Percentiles rank a stretch among this genome's conserved stretches.
Conservation (phyloP, 1,140 invertebrate genomes). For the Latrodectus geometricus region DNA sequence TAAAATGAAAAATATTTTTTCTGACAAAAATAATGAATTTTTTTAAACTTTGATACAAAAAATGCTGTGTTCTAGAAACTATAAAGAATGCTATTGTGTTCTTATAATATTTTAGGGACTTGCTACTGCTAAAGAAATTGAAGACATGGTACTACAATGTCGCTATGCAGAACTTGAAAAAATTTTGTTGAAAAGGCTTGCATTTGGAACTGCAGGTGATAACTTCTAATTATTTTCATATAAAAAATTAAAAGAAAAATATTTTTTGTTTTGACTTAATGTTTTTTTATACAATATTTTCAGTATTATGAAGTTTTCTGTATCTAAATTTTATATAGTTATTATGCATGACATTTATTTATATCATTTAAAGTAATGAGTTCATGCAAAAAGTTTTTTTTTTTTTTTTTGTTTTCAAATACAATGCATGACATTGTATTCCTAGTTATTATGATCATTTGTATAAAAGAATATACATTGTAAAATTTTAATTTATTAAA, state of each 20-base stretch:
- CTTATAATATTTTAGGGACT: neutral
- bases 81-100: no score
- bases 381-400: no score
- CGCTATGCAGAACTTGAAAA: slow-evolving; percentile 21
- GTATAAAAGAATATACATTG: no score
- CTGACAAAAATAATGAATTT: no score
- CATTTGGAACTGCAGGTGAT: slow-evolving; percentile 48
- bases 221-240: neutral
- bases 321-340: no score
- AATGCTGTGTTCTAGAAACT: neutral
- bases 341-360: no score
- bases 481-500: no score
- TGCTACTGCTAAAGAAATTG: slow-evolving; percentile 1
- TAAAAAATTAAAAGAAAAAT: neutral
- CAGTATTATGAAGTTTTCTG: neutral
- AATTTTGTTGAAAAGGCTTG: slow-evolving; percentile 32
- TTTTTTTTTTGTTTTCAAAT: no score
- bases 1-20: no score
- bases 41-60: neutral
- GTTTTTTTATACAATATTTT: neutral
- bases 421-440: no score
- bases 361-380: no score
- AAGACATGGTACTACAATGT: neutral
- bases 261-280: neutral
- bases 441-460: no score